Evolutionary conservation across 2,797 vertebrate species (phyloP), one percentile per base, ranked within the genome.

Genomic region (Enteromius treurensis): DNA sequence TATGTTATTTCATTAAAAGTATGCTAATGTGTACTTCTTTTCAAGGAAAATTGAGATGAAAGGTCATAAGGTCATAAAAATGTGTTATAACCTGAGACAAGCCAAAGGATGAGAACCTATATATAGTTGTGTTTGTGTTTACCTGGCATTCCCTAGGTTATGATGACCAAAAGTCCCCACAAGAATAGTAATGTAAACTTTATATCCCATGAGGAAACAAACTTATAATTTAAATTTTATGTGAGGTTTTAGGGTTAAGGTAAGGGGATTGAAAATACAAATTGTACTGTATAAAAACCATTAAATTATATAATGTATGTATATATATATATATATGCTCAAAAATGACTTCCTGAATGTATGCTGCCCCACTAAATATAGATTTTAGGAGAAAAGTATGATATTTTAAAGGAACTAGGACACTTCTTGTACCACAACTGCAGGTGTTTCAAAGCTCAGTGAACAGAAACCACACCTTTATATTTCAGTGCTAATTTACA

Each of bases 361-460:
- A 2, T 67, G 3, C 15, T n/a, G 8, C 19, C 7, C 6, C 7
- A 42, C 15, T 40, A 40, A 60, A 51, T 51, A 23, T 21, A 69
- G 8, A 42, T 69, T 80, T 55, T 19, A 29, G 34, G 5, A 13
- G 37, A 69, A 70, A 55, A 55, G 15, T 9, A 55, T 55, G 21
- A 37, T 1, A 29, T 21, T 29, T 69, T 2, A 42, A 6, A 32
- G 21, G 26, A 67, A 37, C 26, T 67, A 32, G 9, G n/a, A 29
- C 5, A 29, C 19, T 62, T 21, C 3, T 37, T 51, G 11, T 1
- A 69, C n/a, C 29, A 14, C n/a, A 80, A 55, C 15, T 19, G 19
- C 65, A 80, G 78, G 3, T 80, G 65, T 69, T 79, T 34, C 62
- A 79, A 67, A 17, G 45, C 14, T 70, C 49, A 70, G 6, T 69